A percentile compares a stretch with the other conserved stretches of the same genome.
Conservation (phyloP, 2,888 invertebrate genomes). For the Sminthurinus aureus region DNA sequence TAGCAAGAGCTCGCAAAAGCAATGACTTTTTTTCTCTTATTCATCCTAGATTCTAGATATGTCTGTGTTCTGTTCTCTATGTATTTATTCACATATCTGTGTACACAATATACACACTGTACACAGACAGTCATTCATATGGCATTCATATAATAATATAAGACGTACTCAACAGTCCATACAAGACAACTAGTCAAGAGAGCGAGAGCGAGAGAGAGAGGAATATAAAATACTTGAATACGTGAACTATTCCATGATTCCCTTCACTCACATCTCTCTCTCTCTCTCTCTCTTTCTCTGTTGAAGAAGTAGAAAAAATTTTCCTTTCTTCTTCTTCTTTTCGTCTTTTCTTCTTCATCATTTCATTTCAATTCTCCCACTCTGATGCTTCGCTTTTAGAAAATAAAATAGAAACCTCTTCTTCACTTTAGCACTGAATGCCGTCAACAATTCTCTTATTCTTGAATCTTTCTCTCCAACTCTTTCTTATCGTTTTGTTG, state of each 20-base stretch:
- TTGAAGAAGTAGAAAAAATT: constrained; percentile 31
- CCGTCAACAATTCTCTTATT: constrained; percentile 42
- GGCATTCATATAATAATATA: background rate
- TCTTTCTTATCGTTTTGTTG: constrained; percentile 14
- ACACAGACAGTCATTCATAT: background rate
- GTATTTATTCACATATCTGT: no score
- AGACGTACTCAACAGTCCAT: background rate
- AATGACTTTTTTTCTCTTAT: constrained; percentile 22
- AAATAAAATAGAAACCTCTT: constrained; percentile 45
- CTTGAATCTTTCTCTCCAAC: constrained; percentile 33
- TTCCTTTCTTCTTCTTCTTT: constrained; percentile 18
- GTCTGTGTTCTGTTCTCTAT: no score
- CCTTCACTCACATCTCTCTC: constrained; percentile 39
- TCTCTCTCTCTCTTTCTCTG: no score
- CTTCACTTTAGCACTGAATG: constrained; percentile 44
- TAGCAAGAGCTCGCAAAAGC: constrained; percentile 29
- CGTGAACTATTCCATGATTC: constrained; percentile 39
- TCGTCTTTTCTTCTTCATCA: constrained; percentile 37
- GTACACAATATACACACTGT: background rate
- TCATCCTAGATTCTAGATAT: constrained; percentile 21
- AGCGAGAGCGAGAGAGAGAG: background rate
- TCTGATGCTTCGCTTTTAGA: constrained; percentile 44
- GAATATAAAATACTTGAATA: constrained; percentile 2
- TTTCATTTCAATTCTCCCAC: constrained; percentile 45
- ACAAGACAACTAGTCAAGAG: background rate